Conservation (phyloP, 2,888 invertebrate genomes). For the Hypomecis atomaria region DNA sequence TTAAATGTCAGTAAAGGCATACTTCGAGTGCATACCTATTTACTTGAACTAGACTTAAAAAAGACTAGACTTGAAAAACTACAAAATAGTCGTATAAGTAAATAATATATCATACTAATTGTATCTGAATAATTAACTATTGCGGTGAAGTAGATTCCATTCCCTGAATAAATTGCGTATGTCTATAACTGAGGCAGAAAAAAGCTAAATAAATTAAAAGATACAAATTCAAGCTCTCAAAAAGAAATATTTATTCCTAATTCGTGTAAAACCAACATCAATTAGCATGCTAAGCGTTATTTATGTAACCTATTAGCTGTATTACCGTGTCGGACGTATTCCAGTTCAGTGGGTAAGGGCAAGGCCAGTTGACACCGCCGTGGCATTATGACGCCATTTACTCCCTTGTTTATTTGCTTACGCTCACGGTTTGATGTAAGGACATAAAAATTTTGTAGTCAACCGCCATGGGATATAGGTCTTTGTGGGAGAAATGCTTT, state of each 20-base stretch:
- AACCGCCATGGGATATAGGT: neutral
- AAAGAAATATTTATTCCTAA: neutral
- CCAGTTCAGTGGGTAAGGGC: constrained; percentile 21
- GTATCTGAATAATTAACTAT: too few species aligned
- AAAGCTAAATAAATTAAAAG: too few species aligned
- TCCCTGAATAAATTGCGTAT: too few species aligned
- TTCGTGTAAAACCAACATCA: neutral
- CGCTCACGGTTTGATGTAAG: constrained; percentile 11
- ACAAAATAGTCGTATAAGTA: too few species aligned
- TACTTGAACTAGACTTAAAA: too few species aligned
- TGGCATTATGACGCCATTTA: constrained; percentile 21
- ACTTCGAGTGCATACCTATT: too few species aligned
- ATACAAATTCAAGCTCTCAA: too few species aligned
- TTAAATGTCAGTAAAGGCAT: too few species aligned
- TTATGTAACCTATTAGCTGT: constrained; percentile 3
- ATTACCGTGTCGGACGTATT: constrained; percentile 17
- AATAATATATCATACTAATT: too few species aligned
- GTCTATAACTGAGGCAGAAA: too few species aligned
- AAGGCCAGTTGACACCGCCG: constrained; percentile 21
- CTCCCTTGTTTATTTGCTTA: constrained; percentile 22
- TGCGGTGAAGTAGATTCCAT: too few species aligned
- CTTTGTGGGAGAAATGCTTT: neutral
- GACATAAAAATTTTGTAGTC: constrained; percentile 14
- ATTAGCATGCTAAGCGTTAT: constrained; percentile 10
- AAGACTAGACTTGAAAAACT: too few species aligned